Conservation (phyloP, 2,113 vertebrate genomes). For the Rhineura floridana region DNA sequence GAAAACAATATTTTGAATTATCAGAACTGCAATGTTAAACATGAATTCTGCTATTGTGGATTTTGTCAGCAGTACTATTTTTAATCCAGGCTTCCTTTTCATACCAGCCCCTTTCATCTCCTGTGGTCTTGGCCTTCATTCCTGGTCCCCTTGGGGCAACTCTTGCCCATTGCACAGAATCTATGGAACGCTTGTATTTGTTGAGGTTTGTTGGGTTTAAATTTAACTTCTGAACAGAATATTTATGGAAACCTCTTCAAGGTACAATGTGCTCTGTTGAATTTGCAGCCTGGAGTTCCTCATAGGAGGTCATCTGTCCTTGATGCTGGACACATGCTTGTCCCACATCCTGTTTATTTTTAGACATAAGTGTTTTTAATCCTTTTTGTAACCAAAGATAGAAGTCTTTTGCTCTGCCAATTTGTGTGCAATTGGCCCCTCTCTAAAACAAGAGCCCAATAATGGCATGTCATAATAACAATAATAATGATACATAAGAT, state of each 20-base stretch:
- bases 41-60: neutral
- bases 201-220: constrained; percentile 14
- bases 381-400: constrained; percentile 36
- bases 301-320: neutral
- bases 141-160: neutral
- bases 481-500: neutral
- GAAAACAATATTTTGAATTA: neutral
- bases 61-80: neutral
- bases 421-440: neutral
- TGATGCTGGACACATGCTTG: neutral
- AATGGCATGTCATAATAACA: constrained; percentile 3
- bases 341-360: constrained; percentile 46
- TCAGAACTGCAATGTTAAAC: neutral
- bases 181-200: constrained; percentile 7
- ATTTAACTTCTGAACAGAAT: constrained; percentile 41
- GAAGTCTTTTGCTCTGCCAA: constrained; percentile 13
- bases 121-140: neutral
- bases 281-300: neutral
- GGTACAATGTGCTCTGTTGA: fast-evolving
- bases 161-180: neutral
- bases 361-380: constrained; percentile 15
- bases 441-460: neutral
- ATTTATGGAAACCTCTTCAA: neutral
- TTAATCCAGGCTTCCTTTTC: neutral
- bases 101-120: neutral